Base-by-base conservation (phyloP, 2,797 vertebrate species). In the Garrulus glandarius region DNA sequence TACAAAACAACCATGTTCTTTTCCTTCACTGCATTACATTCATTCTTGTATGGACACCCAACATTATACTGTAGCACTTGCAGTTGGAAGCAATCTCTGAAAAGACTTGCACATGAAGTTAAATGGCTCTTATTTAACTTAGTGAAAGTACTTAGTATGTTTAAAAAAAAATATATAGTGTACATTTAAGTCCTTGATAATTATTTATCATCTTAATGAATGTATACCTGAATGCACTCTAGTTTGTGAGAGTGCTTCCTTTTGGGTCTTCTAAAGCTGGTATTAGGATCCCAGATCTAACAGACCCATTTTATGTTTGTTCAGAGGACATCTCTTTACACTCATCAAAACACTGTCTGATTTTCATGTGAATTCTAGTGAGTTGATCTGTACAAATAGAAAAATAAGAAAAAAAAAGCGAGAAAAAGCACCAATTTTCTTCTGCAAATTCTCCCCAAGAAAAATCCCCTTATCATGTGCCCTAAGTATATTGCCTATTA, bases 351-450 rank as follows among this genome's bases (percentile, higher is more conserved):
- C 2, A n/a, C 17, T 64, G 13, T 21, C 16, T 52, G 10, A 82
- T 50, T 70, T 30, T 29, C 20, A 46, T 15, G 24, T 15, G 71
- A 87, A 60, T 53, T 79, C 13, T 30, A 71, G 10, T 22, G 14
- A 55, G 11, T 2, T 27, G 4, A 29, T 34, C 24, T 11, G 12
- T 17, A 4, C 23, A 56, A 27, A 16, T 24, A 14, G 6, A 8
- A 29, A 23, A 30, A 15, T 26, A 7, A 12, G 6, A 18, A 9
- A 5, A 23, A 41, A 39, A 52, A 6, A 15, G 15, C 13, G 7
- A 17, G 20, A 50, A 27, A 23, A 15, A 4, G 0, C 12, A 13
- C 1, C 19, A 32, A 15, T 44, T 68, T 68, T 46, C 8, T 69
- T 69, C 36, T 44, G 29, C 36, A 63, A 59, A 57, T 83, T 83